These are phyloP conservation scores for Euphysa ruthae DNA, from an alignment of 30 jellyfish, hydroid and myxozoan genomes.

Conservation along the genomic window DNA sequence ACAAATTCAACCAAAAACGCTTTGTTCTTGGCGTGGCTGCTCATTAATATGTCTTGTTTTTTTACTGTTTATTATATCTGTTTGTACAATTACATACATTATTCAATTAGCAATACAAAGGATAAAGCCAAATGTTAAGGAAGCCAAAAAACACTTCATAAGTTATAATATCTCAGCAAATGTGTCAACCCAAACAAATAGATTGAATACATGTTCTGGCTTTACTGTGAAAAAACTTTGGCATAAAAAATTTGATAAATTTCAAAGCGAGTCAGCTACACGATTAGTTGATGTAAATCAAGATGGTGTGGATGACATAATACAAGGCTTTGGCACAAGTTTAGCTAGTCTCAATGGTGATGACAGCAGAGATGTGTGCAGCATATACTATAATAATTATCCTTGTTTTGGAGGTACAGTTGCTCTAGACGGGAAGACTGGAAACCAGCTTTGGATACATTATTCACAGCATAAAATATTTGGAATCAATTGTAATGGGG, in stretches of 20 bases:
- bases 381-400: constrained; percentile 27
- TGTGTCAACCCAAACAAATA: background rate
- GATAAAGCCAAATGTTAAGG: constrained; percentile 6
- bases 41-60: background rate
- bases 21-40: constrained; percentile 18
- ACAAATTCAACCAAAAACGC: background rate
- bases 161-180: background rate
- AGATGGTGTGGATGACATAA: constrained; percentile 62
- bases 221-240: constrained; percentile 37
- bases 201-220: constrained; percentile 40
- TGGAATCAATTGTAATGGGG: constrained; percentile 83
- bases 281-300: constrained; percentile 55
- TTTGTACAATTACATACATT: constrained; percentile 3
- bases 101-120: constrained; percentile 3
- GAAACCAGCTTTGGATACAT: constrained; percentile 62
- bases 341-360: constrained; percentile 41
- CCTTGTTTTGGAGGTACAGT: constrained; percentile 77
- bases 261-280: constrained; percentile 63
- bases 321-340: constrained; percentile 70
- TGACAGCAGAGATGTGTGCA: constrained; percentile 29
- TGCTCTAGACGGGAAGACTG: constrained; percentile 69
- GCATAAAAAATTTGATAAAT: constrained; percentile 55
- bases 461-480: constrained; percentile 39
- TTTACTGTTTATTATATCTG: constrained; percentile 2
- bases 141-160: background rate